phyloP scores from a whole-genome alignment of 2,113 vertebrate genomes.

The Dasyprocta punctata region DNA sequence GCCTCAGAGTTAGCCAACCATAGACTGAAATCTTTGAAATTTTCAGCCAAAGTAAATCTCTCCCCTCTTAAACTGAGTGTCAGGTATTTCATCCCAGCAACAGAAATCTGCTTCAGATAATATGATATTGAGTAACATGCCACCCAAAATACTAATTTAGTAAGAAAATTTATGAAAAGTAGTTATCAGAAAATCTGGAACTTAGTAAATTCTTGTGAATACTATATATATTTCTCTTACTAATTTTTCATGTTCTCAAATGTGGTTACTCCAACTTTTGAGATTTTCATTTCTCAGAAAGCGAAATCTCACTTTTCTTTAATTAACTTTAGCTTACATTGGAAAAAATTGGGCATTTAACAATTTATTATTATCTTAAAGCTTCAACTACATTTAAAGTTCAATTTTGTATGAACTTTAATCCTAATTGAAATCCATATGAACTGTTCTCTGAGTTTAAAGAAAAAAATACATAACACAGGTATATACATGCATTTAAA shows the following conservation, averaged over 20 bases:
- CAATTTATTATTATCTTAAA: too few relatives aligned
- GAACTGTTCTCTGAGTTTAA: neutral
- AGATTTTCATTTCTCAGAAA: neutral
- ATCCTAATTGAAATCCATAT: too few relatives aligned
- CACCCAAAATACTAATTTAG: neutral
- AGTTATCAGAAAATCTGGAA: neutral
- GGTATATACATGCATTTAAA: neutral
- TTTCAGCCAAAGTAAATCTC: too few relatives aligned
- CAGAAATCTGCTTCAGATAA: neutral
- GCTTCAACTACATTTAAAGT: too few relatives aligned
- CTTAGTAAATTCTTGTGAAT: neutral
- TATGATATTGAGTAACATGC: neutral
- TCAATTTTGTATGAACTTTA: too few relatives aligned
- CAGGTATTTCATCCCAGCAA: too few relatives aligned
- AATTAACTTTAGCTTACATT: neutral
- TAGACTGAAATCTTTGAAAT: too few relatives aligned
- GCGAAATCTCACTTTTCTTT: neutral
- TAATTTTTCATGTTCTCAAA: neutral
- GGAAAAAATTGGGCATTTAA: too few relatives aligned
- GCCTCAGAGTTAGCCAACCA: too few relatives aligned
- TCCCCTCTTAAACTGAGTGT: too few relatives aligned
- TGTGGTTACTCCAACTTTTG: neutral
- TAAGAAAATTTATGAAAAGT: neutral
- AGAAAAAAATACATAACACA: neutral
- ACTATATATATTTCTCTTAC: neutral